Evolutionary conservation across 2,888 invertebrate genomes (phyloP), one percentile per base, ranked within the genome.

Genomic region (Meteorus cinctellus): DNA sequence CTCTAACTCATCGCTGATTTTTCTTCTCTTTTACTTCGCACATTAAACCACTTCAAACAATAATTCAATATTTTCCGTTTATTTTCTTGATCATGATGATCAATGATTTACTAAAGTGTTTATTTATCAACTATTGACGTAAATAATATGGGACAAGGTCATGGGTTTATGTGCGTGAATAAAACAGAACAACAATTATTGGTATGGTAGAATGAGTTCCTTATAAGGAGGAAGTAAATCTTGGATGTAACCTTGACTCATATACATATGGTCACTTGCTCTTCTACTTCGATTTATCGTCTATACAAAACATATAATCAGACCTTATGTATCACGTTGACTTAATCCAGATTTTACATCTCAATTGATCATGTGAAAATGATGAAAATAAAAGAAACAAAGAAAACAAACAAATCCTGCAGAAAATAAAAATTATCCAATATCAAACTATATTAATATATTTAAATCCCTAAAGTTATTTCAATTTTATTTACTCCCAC

Each of bases 161-260:
- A 75, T 73, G 63, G 66, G 65, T 72, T 68, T 29, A 70, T 76
- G 69, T 69, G 63, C 73, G 60, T 65, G 29, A 27, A 72, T 55
- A 60, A 76, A 75, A 76, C 71, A 67, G 36, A 72, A 62, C 68
- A 73, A 76, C 59, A 72, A 75, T 75, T 70, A 60, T 73, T 73
- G 73, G 76, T 77, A 72, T 74, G 76, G 76, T 24, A 55, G 19
- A 55, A 74, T 86, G 82, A 77, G 79, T 81, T 82, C 87, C 87
- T 81, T 88, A 83, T 88, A 87, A 81, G 87, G 88, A 80, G 83
- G 83, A 88, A 87, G 85, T 86, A 84, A 85, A 86, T 85, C 86
- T 88, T 85, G 85, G 16, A 79, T 74, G 70, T 78, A 84, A 84
- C 88, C 88, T 89, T 89, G 88, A 87, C 85, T 87, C 81, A 76